Base-by-base conservation (phyloP, 2,888 invertebrate species). In the Oligia fasciuncula region DNA sequence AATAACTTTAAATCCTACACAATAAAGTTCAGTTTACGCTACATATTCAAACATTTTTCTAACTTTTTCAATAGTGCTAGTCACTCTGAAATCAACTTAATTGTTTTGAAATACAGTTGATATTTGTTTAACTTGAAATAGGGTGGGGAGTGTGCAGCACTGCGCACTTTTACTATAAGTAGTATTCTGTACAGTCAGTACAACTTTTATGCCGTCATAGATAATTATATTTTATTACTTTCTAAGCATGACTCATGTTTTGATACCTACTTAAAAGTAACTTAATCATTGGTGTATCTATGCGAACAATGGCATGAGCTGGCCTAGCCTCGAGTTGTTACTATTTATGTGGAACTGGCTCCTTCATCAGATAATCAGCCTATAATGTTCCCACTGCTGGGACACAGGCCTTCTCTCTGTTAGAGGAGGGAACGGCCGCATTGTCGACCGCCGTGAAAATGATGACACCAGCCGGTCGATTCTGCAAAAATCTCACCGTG, bases 231-330 rank as follows among this genome's bases (percentile, higher is more conserved):
- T 81, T 82, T 69, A 76, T 76, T 69, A 80, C 83, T 80, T 80
- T 80, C 80, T 80, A 80, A 76, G 46, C 17, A 51, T 82, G 82
- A 76, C 1, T 81, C 80, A 63, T 75, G 49, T 68, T 63, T 63
- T 63, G 35, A 75, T 81, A 75, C 40, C 29, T 80, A 69, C 68
- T 69, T 49, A 43, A 43, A 17, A 43, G 49, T 80, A 79, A 62
- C 74, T 69, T 82, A 82, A 69, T 80, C 40, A 69, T n/a, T 29
- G n/a, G 11, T 8, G 40, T 65, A 6, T 54, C 60, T 69, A 60
- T 60, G 14, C 35, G 23, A 6, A 79, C 79, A 62, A 9, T 63
- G 13, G 17, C 40, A 23, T 13, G 35, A 17, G n/a, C 0, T 49
- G n/a, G n/a, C 13, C 6, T 0, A 0, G 46, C 5, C 13, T 57